Percentiles rank a stretch among this genome's conserved stretches.
phyloP scores from a whole-genome alignment of 2,113 vertebrate genomes.

The Morone chrysops region DNA sequence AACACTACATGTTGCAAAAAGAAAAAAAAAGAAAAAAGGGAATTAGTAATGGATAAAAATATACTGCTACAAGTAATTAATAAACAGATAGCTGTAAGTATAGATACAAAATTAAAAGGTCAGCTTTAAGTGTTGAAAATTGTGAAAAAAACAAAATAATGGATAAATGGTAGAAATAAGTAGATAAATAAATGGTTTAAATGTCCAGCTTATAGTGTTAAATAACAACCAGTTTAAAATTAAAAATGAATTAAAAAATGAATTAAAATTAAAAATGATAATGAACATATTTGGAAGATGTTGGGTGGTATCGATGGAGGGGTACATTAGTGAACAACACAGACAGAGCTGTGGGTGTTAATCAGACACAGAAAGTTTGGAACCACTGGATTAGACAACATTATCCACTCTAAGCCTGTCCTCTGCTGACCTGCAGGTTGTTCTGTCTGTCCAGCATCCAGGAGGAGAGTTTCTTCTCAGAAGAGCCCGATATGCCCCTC shows the following conservation, averaged over 20 bases:
- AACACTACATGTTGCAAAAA: not conserved
- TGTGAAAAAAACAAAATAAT: too few species aligned
- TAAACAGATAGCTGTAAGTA: too few species aligned
- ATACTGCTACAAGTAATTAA: not conserved
- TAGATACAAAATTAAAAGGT: not conserved
- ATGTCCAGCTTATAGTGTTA: not conserved
- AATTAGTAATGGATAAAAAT: not conserved
- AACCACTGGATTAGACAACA: not conserved
- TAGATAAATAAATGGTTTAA: not conserved
- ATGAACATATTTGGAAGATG: too few species aligned
- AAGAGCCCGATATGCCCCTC: constrained; percentile 92
- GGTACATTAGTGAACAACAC: not conserved
- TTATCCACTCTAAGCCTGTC: constrained; percentile 38
- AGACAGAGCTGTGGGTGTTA: not conserved
- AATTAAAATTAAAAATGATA: too few species aligned
- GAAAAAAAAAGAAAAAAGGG: too few species aligned
- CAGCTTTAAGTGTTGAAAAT: not conserved
- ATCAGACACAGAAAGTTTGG: not conserved
- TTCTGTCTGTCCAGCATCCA: constrained; percentile 91
- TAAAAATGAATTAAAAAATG: too few species aligned
- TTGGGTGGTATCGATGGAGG: not conserved
- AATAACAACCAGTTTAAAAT: not conserved
- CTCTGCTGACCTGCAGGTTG: constrained; percentile 91
- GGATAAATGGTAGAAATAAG: too few species aligned
- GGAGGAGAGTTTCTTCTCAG: constrained; percentile 89